Percentiles rank a stretch among this genome's conserved stretches.
Conservation (phyloP, 2,797 vertebrate species). For the Botia kubotai region DNA sequence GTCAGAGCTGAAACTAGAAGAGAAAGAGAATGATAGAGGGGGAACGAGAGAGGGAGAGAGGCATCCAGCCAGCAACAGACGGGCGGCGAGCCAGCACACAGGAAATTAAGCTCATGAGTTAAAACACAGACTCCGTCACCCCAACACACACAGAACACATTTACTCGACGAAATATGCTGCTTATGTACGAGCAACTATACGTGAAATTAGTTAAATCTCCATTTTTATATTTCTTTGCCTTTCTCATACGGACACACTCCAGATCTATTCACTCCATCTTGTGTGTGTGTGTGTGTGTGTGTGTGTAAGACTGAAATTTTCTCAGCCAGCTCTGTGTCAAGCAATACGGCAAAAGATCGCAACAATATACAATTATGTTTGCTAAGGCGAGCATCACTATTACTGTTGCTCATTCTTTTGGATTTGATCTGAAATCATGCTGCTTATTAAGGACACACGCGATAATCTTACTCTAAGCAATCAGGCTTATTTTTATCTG, state of each 20-base stretch:
- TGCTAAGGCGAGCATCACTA: background rate
- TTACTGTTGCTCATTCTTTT: background rate
- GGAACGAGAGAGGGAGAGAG: background rate
- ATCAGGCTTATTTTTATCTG: background rate
- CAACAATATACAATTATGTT: constrained; percentile 4
- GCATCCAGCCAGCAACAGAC: constrained; percentile 26
- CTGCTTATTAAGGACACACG: background rate
- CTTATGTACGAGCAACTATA: constrained; percentile 30
- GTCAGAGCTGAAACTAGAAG: constrained; percentile 17
- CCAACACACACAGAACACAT: constrained; percentile 31
- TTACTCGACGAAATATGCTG: constrained; percentile 23
- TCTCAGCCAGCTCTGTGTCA: constrained; percentile 8
- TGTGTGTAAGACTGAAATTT: background rate
- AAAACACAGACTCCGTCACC: constrained; percentile 34
- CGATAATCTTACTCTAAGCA: background rate
- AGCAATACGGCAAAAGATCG: background rate
- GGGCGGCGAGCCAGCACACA: constrained; percentile 61
- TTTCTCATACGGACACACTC: background rate
- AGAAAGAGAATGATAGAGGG: constrained; percentile 20
- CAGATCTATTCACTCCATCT: constrained; percentile 6
- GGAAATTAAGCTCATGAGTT: constrained; percentile 62
- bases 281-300: background rate
- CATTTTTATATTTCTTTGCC: constrained; percentile 16
- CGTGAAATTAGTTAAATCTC: constrained; percentile 32
- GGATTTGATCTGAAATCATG: background rate